Percentiles rank a stretch among this genome's conserved stretches.
Conservation (phyloP, 2,888 invertebrate species). For the Clitarchus hookeri region DNA sequence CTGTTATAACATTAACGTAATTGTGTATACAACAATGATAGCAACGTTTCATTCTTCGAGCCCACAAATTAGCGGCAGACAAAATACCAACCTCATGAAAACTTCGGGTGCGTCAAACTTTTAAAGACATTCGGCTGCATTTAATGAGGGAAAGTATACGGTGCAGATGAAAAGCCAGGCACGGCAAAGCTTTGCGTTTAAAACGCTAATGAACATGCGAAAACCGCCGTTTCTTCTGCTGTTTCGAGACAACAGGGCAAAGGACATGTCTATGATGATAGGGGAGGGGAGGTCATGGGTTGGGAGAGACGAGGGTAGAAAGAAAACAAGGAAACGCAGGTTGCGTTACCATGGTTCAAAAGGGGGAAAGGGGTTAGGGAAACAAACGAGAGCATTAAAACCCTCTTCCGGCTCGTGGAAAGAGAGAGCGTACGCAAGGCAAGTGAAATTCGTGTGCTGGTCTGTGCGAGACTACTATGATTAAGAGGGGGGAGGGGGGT, state of each 20-base stretch:
- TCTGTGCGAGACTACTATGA: too few species aligned
- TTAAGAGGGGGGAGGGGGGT: background rate
- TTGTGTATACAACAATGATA: too few species aligned
- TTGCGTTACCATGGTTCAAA: too few species aligned
- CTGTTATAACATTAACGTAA: too few species aligned
- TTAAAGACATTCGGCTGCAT: background rate
- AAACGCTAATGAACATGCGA: background rate
- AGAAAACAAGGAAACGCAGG: too few species aligned
- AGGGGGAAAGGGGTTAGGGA: background rate
- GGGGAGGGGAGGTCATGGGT: too few species aligned
- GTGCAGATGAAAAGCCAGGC: background rate
- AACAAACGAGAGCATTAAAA: slow-evolving; percentile 5
- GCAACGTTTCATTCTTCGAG: too few species aligned
- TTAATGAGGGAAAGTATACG: background rate
- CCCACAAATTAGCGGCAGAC: too few species aligned
- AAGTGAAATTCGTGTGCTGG: background rate
- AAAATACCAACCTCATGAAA: too few species aligned
- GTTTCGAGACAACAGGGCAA: background rate
- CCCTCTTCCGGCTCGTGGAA: background rate
- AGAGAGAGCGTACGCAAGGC: background rate
- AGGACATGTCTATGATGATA: too few species aligned
- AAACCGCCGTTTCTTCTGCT: background rate
- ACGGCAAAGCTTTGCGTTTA: background rate
- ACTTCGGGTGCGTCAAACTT: background rate
- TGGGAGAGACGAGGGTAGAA: background rate